Evolutionary conservation across 2,888 invertebrate species (phyloP).

Genomic region (Eurytoma californica): DNA sequence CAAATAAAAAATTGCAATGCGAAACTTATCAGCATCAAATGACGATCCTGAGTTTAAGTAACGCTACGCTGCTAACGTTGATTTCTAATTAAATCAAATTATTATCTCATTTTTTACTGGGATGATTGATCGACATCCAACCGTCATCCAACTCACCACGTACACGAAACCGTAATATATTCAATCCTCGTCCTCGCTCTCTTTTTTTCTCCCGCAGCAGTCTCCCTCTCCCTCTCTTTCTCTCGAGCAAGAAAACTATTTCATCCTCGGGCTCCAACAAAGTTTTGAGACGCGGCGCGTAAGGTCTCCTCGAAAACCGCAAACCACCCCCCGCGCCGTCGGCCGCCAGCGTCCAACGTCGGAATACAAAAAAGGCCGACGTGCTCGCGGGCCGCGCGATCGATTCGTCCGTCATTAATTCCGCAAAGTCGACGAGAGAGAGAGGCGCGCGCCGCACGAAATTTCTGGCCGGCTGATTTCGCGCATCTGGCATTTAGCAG

Average conservation of each 20-base stretch:
- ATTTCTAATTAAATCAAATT: too few relatives aligned
- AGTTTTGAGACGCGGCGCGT: constrained; percentile 49
- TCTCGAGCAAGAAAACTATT: constrained; percentile 53
- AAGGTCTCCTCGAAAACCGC: constrained; percentile 49
- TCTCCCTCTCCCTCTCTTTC: constrained; percentile 32
- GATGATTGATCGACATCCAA: too few relatives aligned
- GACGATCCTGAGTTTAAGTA: too few relatives aligned
- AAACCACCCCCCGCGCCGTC: constrained; percentile 26
- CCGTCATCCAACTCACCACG: too few relatives aligned
- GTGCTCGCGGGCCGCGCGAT: constrained; percentile 22
- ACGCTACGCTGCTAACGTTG: too few relatives aligned
- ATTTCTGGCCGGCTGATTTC: constrained; percentile 68
- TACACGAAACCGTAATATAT: too few relatives aligned
- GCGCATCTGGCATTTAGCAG: constrained; percentile 72
- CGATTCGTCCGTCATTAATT: constrained; percentile 54
- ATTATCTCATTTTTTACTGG: too few relatives aligned
- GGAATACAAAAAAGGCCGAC: constrained; percentile 64
- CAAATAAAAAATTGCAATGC: too few relatives aligned
- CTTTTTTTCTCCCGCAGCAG: not conserved
- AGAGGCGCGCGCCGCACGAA: constrained; percentile 49
- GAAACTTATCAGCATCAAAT: too few relatives aligned
- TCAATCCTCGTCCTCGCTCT: not conserved
- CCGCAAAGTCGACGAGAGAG: constrained; percentile 11
- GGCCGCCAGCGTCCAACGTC: constrained; percentile 30
- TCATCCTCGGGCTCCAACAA: constrained; percentile 42